These are phyloP conservation scores for Pica pica DNA, from an alignment of 2,113 vertebrate genomes.

Conservation along the genomic window DNA sequence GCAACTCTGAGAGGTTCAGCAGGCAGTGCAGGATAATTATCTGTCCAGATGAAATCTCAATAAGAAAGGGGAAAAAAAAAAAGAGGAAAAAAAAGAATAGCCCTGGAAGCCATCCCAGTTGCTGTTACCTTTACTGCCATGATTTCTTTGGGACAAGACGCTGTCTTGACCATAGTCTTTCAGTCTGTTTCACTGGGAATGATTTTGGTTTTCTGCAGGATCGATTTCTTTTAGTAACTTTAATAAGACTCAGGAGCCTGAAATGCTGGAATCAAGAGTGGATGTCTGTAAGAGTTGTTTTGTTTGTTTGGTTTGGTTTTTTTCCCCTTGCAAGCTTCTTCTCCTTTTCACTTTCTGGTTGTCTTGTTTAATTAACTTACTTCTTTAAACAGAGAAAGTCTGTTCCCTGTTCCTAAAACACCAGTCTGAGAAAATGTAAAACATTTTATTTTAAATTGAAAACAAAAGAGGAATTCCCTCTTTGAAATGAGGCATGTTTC, in stretches of 20 bases:
- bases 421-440: not conserved
- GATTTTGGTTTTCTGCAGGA: not conserved
- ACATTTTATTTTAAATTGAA: conserved; percentile 23
- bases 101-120: not conserved
- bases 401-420: conserved; percentile 15
- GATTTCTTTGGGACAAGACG: not conserved
- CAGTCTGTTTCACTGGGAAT: not conserved
- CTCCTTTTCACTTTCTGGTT: not conserved
- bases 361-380: conserved; percentile 6
- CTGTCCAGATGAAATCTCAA: not conserved
- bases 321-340: not conserved
- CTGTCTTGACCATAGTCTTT: not conserved
- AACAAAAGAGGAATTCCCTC: not conserved
- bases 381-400: not conserved
- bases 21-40: not conserved
- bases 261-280: not conserved
- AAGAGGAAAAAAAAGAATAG: too few relatives aligned
- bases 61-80: not conserved
- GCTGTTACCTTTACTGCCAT: not conserved
- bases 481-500: conserved; percentile 11
- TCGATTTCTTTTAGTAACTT: not conserved
- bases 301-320: not conserved
- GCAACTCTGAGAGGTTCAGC: not conserved
- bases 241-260: not conserved
- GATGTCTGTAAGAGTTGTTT: not conserved